Base-by-base conservation (phyloP, 1,140 invertebrate genomes). In the Helicoverpa zea region DNA sequence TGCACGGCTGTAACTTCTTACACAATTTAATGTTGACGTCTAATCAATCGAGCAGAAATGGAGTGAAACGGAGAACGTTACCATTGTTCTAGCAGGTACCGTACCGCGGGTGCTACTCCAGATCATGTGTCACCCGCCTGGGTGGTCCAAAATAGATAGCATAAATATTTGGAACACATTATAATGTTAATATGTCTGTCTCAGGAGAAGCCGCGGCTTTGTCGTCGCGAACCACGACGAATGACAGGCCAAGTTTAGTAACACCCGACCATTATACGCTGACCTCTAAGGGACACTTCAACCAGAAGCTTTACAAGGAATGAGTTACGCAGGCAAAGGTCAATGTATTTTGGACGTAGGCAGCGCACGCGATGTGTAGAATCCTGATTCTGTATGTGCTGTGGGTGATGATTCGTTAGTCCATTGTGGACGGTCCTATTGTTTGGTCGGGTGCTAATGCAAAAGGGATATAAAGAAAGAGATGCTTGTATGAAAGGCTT, bases 151-250 rank as follows among this genome's bases (percentile, higher is more conserved):
- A 85, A 87, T 87, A 88, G 87, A 92, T 91, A 89, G 88, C 90
- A 92, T 87, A 90, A 92, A 93, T 88, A 93, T 92, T 91, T 94
- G 90, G 87, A 90, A 86, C 87, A 90, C 83, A 93, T 94, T 94
- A 92, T 94, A 84, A 94, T 94, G 92, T 88, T 89, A 94, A 94
- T 94, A 83, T 81, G 87, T 84, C 86, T 87, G 88, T 86, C 83
- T 86, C 87, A 86, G 83, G 85, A 84, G 83, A 84, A 82, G 87
- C 81, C 78, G 82, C 80, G 81, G 81, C 84, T 88, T 93, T 94
- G 92, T 94, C 72, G 79, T 81, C 35, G 70, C 81, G 63, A 74
- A 93, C 87, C 93, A 93, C 88, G 88, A 94, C 93, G 83, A 92
- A 94, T 93, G 88, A 82, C 84, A 83, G 80, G 82, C 51, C 16